Evolutionary conservation across 2,888 invertebrate species (phyloP), one percentile per base, ranked within the genome.

Genomic region (Trachelus iudaicus): DNA sequence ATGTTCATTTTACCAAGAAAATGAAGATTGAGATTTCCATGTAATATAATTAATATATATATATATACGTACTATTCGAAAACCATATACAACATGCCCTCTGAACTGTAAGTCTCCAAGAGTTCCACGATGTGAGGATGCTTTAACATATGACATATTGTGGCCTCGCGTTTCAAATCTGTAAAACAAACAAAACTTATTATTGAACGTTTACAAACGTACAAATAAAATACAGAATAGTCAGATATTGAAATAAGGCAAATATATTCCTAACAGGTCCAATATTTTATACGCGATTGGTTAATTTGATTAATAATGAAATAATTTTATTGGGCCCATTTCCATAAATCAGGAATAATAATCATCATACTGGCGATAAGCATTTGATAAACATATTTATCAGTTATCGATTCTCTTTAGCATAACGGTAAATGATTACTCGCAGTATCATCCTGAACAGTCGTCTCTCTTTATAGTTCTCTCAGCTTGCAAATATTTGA

Each of bases 31-130:
- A 23, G 23, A 6, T 23, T 23, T 56, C 1, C 56, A 6, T 56
- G 56, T 23, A 56, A 56, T 9, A 56, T 4, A 23, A 56, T 56
- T 33, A 71, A 35, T 69, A 31, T 40, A n/a, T 34, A 75, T 37
- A 71, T 69, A 76, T 79, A 81, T 92, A 97, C 98, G 97, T 94
- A 99, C 98, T 97, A 98, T 94, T 99, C 99, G 93, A 99, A 99
- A 83, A 99, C 98, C 99, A 99, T 99, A 92, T 99, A 99, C 34
- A 99, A 95, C 97, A 98, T 98, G 87, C 98, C 98, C 92, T 99
- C 99, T 9, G 98, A 98, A 90, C 98, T 98, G 94, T 99, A 99
- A 0, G 99, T 99, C 93, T 99, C 99, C 86, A 99, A 93, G 77
- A 99, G 94, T 92, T 99, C 99, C 85, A 99, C 99, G 87, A 99